Base-by-base conservation (phyloP, 2,113 vertebrate genomes). In the Ophthalmolycus amberensis region DNA sequence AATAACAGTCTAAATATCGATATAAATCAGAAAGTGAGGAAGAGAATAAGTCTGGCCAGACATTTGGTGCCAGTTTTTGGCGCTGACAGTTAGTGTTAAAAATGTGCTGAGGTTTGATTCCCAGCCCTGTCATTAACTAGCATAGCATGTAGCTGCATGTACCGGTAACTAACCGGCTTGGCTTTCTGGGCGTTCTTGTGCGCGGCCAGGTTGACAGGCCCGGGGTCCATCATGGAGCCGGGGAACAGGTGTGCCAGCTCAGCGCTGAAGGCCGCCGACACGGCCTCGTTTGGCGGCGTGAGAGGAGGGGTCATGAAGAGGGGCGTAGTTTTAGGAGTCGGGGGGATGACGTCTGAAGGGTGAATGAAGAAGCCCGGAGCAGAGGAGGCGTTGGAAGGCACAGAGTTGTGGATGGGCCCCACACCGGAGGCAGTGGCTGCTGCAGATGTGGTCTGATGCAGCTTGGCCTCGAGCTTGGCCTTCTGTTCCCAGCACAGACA, bases 251-350 rank as follows among this genome's bases (percentile, higher is more conserved):
- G 98, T 82, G 98, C 97, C 90, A 99, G 95, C 88, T 99, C 98
- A 0, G 97, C 98, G 84, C 97, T 98, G 85, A 99, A 98, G 90
- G 97, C 97, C 15, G 97, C 97, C 1, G 98, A 98, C 80, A 99
- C 97, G 1, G 96, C 96, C 93, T 99, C 98, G 40, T 99, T 99
- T 66, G 98, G 98, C 1, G 98, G 98, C 0, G 98, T 99, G 70
- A 99, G 96, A 75, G 98, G 98, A 15, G 98, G 98, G 66, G 98
- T 99, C 98, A 99, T 99, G 92, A 99, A 99, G 6, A 99, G 96
- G 25, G 98, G 98, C 4, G 98, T 99, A 86, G 98, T 99, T 95
- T 99, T 99, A 64, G 98, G 98, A 52, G 98, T 99, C 2, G 98
- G 98, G 8, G 98, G 98, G 94, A 99, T 99, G 87, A 99, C 98